Percentiles rank a stretch among this genome's conserved stretches.
Evolutionary conservation across 2,888 invertebrate genomes (phyloP).

Genomic region (Oasisia sp.): DNA sequence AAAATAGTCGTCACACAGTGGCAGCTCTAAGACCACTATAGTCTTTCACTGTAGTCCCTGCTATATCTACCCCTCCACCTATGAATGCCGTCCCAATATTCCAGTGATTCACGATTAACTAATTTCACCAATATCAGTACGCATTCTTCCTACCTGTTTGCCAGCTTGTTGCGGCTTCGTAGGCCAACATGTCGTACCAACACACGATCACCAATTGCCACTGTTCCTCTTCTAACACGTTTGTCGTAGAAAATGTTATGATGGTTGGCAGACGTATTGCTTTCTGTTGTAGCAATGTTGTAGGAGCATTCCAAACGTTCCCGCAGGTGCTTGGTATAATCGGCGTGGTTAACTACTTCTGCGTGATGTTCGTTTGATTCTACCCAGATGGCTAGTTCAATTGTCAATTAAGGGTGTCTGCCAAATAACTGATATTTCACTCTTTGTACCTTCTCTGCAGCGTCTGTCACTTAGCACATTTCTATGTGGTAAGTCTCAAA

Average conservation of each 20-base stretch:
- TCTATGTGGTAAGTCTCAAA: background rate
- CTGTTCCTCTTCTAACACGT: background rate
- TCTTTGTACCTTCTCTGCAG: no score
- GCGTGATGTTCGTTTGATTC: background rate
- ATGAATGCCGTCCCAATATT: no score
- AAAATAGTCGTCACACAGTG: no score
- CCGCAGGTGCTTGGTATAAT: background rate
- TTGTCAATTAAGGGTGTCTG: background rate
- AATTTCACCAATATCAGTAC: no score
- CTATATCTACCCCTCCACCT: no score
- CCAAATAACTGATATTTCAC: background rate
- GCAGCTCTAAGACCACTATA: no score
- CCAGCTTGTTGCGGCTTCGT: background rate
- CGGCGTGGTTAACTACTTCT: background rate
- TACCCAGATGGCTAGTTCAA: background rate
- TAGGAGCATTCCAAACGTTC: background rate
- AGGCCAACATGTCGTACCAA: background rate
- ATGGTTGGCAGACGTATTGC: background rate
- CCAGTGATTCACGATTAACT: no score
- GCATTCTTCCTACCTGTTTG: background rate
- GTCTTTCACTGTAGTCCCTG: no score
- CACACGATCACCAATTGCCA: background rate
- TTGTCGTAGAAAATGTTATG: background rate
- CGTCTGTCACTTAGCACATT: no score
- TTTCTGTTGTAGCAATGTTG: background rate